phyloP scores from a whole-genome alignment of 2,797 vertebrate species.

The Novumbra hubbsi region DNA sequence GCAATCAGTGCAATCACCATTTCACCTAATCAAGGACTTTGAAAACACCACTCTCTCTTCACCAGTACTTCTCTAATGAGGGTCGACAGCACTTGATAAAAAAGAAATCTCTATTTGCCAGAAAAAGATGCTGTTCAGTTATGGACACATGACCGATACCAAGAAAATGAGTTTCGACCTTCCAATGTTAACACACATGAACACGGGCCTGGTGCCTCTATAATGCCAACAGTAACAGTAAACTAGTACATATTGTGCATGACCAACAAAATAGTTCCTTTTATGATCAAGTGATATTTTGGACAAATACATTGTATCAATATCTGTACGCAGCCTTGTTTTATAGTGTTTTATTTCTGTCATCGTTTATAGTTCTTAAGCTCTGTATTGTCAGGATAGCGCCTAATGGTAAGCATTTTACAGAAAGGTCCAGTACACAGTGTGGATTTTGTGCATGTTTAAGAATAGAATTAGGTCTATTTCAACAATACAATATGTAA shows the following conservation, averaged over 20 bases:
- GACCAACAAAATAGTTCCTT: neutral
- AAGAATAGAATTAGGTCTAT: too few species aligned
- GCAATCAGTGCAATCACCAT: constrained; percentile 12
- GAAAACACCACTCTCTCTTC: constrained; percentile 7
- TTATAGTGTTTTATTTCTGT: neutral
- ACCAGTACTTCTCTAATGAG: constrained; percentile 41
- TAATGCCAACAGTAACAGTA: neutral
- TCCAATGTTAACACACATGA: neutral
- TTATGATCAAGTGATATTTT: neutral
- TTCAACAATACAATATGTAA: too few species aligned
- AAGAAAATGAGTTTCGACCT: neutral
- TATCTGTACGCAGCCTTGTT: neutral
- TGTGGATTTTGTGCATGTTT: too few species aligned
- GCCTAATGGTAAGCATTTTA: too few species aligned
- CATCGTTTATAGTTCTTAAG: too few species aligned
- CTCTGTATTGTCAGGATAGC: too few species aligned
- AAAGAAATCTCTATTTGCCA: constrained; percentile 12
- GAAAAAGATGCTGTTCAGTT: neutral
- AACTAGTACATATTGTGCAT: neutral
- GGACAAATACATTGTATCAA: neutral
- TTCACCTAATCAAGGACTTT: constrained; percentile 51
- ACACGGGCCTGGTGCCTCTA: neutral
- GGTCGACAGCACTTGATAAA: constrained; percentile 57
- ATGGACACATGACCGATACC: neutral
- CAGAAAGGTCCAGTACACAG: too few species aligned